Evolutionary conservation across 2,113 vertebrate genomes (phyloP).

Genomic region (Chionomys nivalis): DNA sequence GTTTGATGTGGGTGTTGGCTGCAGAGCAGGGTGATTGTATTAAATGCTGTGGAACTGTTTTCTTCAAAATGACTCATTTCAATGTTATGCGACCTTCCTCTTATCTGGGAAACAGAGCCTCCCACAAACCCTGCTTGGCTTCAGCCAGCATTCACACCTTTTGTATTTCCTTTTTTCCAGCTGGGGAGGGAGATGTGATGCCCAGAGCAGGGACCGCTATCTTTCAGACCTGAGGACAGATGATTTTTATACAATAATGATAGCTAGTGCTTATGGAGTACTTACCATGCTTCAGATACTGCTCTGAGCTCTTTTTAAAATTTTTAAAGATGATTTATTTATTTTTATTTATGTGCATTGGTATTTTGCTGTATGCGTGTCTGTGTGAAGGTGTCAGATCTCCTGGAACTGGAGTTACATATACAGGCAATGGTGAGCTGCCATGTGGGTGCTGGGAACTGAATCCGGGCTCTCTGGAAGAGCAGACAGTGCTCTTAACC

Average conservation of each 20-base stretch:
- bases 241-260: too few relatives aligned
- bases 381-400: too few relatives aligned
- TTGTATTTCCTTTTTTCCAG: neutral
- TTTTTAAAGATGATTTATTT: too few relatives aligned
- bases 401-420: too few relatives aligned
- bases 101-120: neutral
- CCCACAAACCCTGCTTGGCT: neutral
- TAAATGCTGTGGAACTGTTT: conserved; percentile 7
- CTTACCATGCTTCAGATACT: neutral
- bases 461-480: too few relatives aligned
- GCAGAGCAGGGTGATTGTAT: neutral
- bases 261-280: neutral
- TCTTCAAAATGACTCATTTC: neutral
- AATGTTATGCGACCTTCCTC: neutral
- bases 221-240: neutral
- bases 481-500: too few relatives aligned
- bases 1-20: neutral
- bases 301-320: neutral
- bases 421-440: too few relatives aligned
- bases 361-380: too few relatives aligned
- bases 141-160: neutral
- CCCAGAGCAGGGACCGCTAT: neutral
- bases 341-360: too few relatives aligned
- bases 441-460: too few relatives aligned
- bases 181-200: conserved; percentile 6